Evolutionary conservation across 2,888 invertebrate species (phyloP).

Genomic region (Trypoxylon attenuatum): DNA sequence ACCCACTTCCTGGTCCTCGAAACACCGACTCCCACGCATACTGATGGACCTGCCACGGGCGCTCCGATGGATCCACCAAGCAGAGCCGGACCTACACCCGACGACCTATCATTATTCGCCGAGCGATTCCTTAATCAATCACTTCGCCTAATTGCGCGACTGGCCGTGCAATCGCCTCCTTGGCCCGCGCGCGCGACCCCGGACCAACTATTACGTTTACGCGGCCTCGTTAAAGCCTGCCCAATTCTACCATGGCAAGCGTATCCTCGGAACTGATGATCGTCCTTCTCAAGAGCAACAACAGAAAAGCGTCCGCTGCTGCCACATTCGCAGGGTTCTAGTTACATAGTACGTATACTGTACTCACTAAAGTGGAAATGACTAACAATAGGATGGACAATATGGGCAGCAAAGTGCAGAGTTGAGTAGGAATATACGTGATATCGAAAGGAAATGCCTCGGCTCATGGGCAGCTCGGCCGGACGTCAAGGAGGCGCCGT

Average conservation of each 20-base stretch:
- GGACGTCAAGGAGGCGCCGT: conserved; percentile 48
- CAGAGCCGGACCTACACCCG: conserved; percentile 4
- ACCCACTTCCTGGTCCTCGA: conserved; percentile 65
- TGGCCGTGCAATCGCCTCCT: conserved; percentile 18
- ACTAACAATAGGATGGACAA: no score
- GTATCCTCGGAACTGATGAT: not conserved
- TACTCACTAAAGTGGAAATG: no score
- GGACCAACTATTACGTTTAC: not conserved
- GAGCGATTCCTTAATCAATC: conserved; percentile 57
- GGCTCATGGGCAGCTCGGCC: no score
- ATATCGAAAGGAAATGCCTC: conserved; percentile 51
- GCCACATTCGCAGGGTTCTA: no score
- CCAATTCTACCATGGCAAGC: not conserved
- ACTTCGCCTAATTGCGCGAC: conserved; percentile 46
- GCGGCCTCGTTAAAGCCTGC: not conserved
- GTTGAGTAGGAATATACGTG: conserved; percentile 44
- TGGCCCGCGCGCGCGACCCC: conserved; percentile 23
- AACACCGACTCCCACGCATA: conserved; percentile 57
- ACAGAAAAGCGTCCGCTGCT: not conserved
- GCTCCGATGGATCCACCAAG: conserved; percentile 45
- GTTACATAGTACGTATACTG: no score
- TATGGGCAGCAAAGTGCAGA: no score
- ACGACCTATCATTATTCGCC: conserved; percentile 50
- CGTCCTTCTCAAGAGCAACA: not conserved
- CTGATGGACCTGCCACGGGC: conserved; percentile 41